phyloP scores from a whole-genome alignment of 2,113 vertebrate genomes.

The Perognathus longimembris region DNA sequence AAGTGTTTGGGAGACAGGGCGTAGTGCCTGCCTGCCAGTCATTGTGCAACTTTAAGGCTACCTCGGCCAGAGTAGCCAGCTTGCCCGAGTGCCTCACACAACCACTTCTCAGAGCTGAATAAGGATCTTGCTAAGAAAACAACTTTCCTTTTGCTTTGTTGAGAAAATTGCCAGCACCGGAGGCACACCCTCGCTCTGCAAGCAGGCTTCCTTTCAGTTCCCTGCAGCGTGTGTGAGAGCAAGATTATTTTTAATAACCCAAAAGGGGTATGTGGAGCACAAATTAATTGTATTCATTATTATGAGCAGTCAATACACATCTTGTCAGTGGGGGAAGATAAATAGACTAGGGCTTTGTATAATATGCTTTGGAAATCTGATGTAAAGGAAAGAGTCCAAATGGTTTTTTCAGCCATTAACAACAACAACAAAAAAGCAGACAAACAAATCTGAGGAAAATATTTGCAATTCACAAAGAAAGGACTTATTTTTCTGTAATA shows the following conservation, averaged over 20 bases:
- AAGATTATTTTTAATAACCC: slow-evolving; percentile 51
- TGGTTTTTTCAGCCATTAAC: slow-evolving; percentile 12
- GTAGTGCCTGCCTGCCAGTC: not conserved
- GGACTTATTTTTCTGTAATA: not conserved
- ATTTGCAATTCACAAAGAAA: slow-evolving; percentile 32
- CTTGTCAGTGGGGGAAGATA: not conserved
- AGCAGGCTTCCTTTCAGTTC: slow-evolving; percentile 13
- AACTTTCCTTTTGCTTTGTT: slow-evolving; percentile 21
- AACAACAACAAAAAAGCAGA: slow-evolving; percentile 15
- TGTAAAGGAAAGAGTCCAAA: not conserved
- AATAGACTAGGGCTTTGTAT: not conserved
- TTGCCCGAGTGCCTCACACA: not conserved
- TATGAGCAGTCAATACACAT: not conserved
- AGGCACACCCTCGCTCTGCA: not conserved
- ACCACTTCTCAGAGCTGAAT: not conserved
- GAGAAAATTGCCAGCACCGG: not conserved
- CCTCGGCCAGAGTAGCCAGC: not conserved
- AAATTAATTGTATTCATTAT: slow-evolving; percentile 28
- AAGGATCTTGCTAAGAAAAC: not conserved
- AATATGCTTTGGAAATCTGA: not conserved
- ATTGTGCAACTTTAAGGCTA: not conserved
- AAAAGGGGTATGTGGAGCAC: not conserved
- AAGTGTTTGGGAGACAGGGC: not conserved
- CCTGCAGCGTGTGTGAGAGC: not conserved
- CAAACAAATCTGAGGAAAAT: not conserved